Evolutionary conservation across 2,888 invertebrate species (phyloP).

Genomic region (Podotricha telesiphe): DNA sequence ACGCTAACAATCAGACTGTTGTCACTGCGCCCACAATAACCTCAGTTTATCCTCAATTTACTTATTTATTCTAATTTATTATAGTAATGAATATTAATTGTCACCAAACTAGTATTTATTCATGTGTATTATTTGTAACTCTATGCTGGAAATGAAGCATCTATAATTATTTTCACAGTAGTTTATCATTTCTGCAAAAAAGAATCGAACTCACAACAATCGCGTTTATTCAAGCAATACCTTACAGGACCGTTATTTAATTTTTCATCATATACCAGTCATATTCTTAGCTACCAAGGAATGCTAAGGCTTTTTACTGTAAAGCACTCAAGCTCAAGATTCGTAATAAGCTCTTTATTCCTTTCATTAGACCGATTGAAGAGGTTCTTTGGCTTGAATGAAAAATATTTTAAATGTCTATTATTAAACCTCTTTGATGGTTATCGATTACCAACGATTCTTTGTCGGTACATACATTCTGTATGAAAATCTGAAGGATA

Average conservation of each 20-base stretch:
- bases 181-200: neutral
- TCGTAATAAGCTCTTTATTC: constrained; percentile 51
- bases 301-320: constrained; percentile 19
- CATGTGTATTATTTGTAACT: too few relatives aligned
- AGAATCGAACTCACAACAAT: neutral
- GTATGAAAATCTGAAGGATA: constrained; percentile 11
- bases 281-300: constrained; percentile 3
- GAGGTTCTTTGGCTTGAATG: constrained; percentile 28
- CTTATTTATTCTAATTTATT: too few relatives aligned
- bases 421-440: constrained; percentile 43
- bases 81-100: too few relatives aligned
- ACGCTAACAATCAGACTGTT: too few relatives aligned
- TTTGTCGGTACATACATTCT: constrained; percentile 3
- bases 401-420: constrained; percentile 36
- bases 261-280: neutral
- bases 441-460: constrained; percentile 38
- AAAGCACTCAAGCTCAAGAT: constrained; percentile 33
- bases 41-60: too few relatives aligned
- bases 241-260: neutral
- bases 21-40: too few relatives aligned
- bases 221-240: neutral
- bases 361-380: constrained; percentile 53
- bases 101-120: too few relatives aligned
- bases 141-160: too few relatives aligned
- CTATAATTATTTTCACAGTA: neutral